Evolutionary conservation across 2,797 vertebrate genomes (phyloP).

Genomic region (Sebastolobus alascanus): DNA sequence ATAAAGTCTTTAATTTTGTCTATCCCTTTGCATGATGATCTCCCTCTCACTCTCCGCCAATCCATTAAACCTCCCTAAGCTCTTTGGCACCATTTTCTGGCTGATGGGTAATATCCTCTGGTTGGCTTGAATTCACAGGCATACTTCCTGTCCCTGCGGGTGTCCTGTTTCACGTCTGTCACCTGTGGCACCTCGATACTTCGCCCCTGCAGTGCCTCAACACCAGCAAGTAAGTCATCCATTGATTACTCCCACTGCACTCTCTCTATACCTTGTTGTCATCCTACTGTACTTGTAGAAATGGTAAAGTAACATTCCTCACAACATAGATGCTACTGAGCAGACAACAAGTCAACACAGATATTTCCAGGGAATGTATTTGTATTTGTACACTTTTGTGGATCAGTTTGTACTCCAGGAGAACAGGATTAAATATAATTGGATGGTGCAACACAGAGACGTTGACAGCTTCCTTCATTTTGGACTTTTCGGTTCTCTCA

Average conservation of each 20-base stretch:
- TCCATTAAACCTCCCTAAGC: conserved; percentile 11
- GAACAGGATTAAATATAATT: background rate
- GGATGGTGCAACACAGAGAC: background rate
- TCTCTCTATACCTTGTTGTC: background rate
- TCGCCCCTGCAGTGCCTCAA: background rate
- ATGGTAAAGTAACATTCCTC: background rate
- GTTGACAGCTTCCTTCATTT: background rate
- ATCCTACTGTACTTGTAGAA: background rate
- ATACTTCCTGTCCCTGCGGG: conserved; percentile 21
- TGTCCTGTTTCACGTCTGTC: background rate
- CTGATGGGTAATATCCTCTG: conserved; percentile 23
- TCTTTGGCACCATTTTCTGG: conserved; percentile 17
- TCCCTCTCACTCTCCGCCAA: background rate
- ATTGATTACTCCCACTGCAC: background rate
- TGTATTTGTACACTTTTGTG: background rate
- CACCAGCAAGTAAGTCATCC: background rate
- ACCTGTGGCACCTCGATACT: background rate
- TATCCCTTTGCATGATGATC: background rate
- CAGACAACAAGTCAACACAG: background rate
- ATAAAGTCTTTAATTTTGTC: background rate
- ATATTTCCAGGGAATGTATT: background rate
- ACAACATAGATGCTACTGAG: background rate
- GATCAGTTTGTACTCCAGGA: background rate
- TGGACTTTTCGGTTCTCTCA: background rate
- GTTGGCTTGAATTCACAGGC: conserved; percentile 23